phyloP scores from a whole-genome alignment of 1,140 invertebrate species.

The Belonocnema kinseyi region DNA sequence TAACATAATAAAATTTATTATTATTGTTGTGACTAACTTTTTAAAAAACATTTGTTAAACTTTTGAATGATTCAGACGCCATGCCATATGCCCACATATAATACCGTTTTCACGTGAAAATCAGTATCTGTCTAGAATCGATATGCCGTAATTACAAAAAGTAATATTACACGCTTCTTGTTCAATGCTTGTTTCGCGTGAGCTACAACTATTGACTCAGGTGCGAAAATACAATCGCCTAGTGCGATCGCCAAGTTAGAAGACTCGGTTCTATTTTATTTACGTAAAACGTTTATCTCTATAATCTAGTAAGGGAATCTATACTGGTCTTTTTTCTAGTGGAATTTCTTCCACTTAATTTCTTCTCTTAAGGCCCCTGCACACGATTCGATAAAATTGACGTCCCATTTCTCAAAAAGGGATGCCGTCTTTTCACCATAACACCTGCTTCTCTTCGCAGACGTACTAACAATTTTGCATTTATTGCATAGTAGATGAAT shows the following conservation, averaged over 20 bases:
- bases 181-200: neutral
- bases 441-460: neutral
- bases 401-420: slow-evolving; percentile 3
- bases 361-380: slow-evolving; percentile 6
- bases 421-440: neutral
- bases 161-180: neutral
- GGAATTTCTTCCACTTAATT: neutral
- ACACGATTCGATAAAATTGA: slow-evolving; percentile 1
- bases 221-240: slow-evolving; percentile 8
- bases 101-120: too few species aligned
- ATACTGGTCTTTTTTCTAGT: slow-evolving; percentile 7
- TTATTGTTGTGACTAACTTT: too few species aligned
- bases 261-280: neutral
- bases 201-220: neutral
- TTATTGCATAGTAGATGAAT: neutral
- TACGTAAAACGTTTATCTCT: neutral
- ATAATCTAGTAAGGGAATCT: neutral
- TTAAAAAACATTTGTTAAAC: too few species aligned
- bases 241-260: neutral
- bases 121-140: neutral
- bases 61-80: too few species aligned
- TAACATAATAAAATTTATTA: too few species aligned
- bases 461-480: slow-evolving; percentile 18
- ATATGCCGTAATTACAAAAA: slow-evolving; percentile 1
- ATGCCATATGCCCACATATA: too few species aligned